A percentile compares a stretch with the other conserved stretches of the same genome.
These are phyloP conservation scores for Polyploca ridens DNA, from an alignment of 2,888 invertebrate genomes.

Conservation along the genomic window DNA sequence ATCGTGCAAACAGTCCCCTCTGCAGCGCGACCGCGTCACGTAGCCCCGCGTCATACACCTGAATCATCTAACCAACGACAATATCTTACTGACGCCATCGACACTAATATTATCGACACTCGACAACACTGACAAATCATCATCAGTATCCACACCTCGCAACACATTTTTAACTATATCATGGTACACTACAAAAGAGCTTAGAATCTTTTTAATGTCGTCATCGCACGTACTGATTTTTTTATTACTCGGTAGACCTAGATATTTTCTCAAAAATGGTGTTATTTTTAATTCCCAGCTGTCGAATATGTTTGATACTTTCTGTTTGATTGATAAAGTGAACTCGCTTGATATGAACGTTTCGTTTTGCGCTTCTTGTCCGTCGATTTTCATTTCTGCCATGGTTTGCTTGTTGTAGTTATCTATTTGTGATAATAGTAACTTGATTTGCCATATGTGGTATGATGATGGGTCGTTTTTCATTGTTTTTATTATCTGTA, in stretches of 20 bases:
- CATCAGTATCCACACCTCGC: constrained; percentile 46
- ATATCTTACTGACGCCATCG: constrained; percentile 50
- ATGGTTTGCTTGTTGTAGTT: constrained; percentile 52
- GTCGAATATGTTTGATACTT: constrained; percentile 80
- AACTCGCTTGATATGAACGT: constrained; percentile 85
- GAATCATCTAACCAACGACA: constrained; percentile 58
- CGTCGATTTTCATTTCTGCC: constrained; percentile 65
- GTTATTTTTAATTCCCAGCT: constrained; percentile 79
- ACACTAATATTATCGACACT: constrained; percentile 45
- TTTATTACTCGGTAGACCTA: constrained; percentile 70
- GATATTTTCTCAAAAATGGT: constrained; percentile 76
- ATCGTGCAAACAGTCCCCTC: constrained; percentile 55
- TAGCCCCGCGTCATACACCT: constrained; percentile 46
- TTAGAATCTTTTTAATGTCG: constrained; percentile 69
- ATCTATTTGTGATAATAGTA: constrained; percentile 85
- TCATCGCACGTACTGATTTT: constrained; percentile 56
- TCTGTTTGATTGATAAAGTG: constrained; percentile 86
- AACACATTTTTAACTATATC: constrained; percentile 80
- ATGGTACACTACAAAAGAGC: constrained; percentile 84
- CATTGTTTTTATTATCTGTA: constrained; percentile 83
- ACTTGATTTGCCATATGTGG: constrained; percentile 91
- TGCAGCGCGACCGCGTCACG: constrained; percentile 53
- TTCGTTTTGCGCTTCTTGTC: constrained; percentile 55
- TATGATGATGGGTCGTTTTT: constrained; percentile 79
- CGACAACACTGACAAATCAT: constrained; percentile 53